Percentiles rank a stretch among this genome's conserved stretches.
phyloP scores from a whole-genome alignment of 2,888 invertebrate genomes.

The Melipona beecheii region DNA sequence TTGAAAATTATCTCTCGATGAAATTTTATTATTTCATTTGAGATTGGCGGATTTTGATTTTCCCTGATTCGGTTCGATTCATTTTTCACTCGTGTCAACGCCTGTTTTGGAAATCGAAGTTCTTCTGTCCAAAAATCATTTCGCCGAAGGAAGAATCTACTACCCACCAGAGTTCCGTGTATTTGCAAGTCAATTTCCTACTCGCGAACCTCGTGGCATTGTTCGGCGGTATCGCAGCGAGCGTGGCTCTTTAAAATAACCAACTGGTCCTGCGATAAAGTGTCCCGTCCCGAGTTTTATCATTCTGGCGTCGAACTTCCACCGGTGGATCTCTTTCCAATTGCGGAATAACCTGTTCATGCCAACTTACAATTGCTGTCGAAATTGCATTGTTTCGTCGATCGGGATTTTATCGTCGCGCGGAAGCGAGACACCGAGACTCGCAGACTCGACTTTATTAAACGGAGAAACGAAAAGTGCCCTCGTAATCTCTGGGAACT shows the following conservation, averaged over 20 bases:
- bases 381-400: conserved; percentile 12
- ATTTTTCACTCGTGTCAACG: too few relatives aligned
- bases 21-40: too few relatives aligned
- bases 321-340: too few relatives aligned
- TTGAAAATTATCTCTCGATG: background rate
- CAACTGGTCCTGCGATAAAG: background rate
- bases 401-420: conserved; percentile 15
- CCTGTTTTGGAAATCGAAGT: too few relatives aligned
- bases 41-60: too few relatives aligned
- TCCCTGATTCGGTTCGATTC: too few relatives aligned
- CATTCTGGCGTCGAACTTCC: background rate
- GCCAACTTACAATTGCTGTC: conserved; percentile 9
- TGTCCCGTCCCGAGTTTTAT: background rate
- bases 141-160: background rate
- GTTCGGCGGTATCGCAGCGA: background rate
- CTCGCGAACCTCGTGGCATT: background rate
- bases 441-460: conserved; percentile 22
- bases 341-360: conserved; percentile 11
- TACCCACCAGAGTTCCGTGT: background rate
- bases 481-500: background rate
- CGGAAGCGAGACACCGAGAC: background rate
- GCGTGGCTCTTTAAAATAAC: background rate
- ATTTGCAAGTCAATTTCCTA: background rate
- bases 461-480: conserved; percentile 23
- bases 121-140: too few relatives aligned